Conservation (phyloP, 2,888 invertebrate genomes). For the Cheilosia soror region DNA sequence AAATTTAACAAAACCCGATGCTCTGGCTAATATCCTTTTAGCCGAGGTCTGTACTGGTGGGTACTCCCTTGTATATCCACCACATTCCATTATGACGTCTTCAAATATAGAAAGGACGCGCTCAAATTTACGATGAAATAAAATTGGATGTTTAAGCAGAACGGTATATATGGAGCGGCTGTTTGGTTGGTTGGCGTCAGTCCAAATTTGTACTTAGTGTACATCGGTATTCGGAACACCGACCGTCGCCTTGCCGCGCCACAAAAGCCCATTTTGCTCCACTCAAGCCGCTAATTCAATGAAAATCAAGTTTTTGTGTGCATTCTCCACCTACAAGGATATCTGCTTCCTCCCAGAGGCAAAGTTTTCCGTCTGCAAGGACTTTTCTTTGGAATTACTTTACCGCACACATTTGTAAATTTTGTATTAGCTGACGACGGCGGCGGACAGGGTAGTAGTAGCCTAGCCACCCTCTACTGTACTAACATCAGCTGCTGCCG, state of each 20-base stretch:
- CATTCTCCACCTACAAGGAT: slow-evolving; percentile 35
- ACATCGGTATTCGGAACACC: slow-evolving; percentile 3
- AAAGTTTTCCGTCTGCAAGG: slow-evolving; percentile 61
- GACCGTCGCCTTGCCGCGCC: slow-evolving; percentile 2
- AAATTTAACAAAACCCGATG: slow-evolving; percentile 47
- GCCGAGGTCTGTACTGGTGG: background rate
- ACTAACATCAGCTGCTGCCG: background rate
- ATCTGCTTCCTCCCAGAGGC: background rate
- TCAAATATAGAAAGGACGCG: slow-evolving; percentile 55
- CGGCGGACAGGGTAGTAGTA: slow-evolving; percentile 8
- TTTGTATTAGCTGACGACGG: slow-evolving; percentile 66
- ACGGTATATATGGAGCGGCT: background rate
- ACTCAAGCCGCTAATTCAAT: slow-evolving; percentile 73
- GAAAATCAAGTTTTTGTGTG: slow-evolving; percentile 74
- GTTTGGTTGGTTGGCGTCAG: slow-evolving; percentile 49
- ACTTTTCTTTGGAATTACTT: slow-evolving; percentile 57
- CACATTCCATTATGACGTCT: slow-evolving; percentile 53
- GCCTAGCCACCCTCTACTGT: slow-evolving; percentile 6
- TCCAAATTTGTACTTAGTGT: slow-evolving; percentile 73
- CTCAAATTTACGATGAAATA: slow-evolving; percentile 71
- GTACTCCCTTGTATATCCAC: background rate
- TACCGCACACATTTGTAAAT: slow-evolving; percentile 70
- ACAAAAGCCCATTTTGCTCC: slow-evolving; percentile 72
- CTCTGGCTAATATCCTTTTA: slow-evolving; percentile 58
- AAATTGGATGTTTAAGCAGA: slow-evolving; percentile 66